These are phyloP conservation scores for Rhinolophus sinicus DNA, from an alignment of 2,113 vertebrate genomes.

Conservation along the genomic window DNA sequence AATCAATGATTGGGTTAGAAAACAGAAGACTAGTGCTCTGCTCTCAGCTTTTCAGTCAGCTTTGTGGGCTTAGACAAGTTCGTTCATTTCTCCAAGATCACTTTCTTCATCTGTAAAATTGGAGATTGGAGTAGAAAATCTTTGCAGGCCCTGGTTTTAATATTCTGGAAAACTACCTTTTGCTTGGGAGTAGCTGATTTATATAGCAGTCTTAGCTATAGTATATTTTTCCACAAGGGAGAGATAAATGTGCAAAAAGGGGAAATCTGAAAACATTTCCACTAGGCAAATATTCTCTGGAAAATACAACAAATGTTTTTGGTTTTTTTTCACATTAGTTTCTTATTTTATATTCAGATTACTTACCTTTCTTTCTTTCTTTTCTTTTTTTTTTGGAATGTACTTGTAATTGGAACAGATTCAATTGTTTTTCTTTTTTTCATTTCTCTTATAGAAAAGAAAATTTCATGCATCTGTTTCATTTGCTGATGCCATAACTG, in stretches of 20 bases:
- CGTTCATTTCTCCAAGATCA: background rate
- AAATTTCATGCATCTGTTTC: background rate
- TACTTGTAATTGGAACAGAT: background rate
- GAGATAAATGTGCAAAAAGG: background rate
- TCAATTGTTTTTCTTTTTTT: background rate
- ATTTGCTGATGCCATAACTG: background rate
- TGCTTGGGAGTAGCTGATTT: background rate
- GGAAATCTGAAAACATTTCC: conserved; percentile 54
- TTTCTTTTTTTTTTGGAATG: background rate
- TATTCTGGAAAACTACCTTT: background rate
- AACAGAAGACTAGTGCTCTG: background rate
- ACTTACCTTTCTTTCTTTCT: background rate
- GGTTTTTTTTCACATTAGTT: conserved; percentile 47
- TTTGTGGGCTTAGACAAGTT: background rate
- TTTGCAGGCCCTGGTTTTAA: background rate
- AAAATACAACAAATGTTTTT: conserved; percentile 41
- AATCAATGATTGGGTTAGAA: background rate
- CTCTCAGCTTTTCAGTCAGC: background rate
- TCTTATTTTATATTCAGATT: conserved; percentile 9
- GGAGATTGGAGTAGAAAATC: background rate
- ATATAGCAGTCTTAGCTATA: background rate
- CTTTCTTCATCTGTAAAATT: background rate
- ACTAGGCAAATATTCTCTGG: conserved; percentile 56
- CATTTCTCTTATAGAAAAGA: background rate
- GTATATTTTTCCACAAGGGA: background rate